Evolutionary conservation across 1,140 invertebrate species (phyloP), one percentile per base, ranked within the genome.

Genomic region (Heliconius congener): DNA sequence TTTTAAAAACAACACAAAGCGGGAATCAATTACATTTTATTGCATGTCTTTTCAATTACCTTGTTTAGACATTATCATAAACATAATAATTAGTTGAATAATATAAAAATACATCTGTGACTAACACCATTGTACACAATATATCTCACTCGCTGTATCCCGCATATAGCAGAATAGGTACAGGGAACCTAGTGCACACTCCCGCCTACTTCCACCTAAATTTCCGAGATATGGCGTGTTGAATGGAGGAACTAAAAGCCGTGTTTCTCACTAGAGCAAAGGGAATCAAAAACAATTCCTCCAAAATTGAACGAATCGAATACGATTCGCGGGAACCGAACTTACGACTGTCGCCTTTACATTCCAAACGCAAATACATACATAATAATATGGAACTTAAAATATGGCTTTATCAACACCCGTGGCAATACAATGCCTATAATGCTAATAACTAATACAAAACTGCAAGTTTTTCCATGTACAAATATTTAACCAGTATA

Each of bases 81-180:
- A 73, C 74, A 77, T 60, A 81, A 23, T 78, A 73, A 75, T 78
- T 76, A 78, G 8, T 79, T 79, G 60, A 30, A 66, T 78, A 81
- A 87, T 86, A 87, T 81, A 90, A 90, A 88, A 91, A 87, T 87
- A 88, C 83, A 85, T 87, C 76, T 83, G 75, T 85, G 88, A 87
- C 85, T 89, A 85, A 83, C 78, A 85, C 82, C 83, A 88, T 90
- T 90, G 86, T 90, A 91, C 88, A 88, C 79, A 84, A 66, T 79
- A 82, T 52, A 18, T 18, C 50, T 46, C 13, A 16, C 42, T 46
- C 4, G 18, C 18, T 52, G 18, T 52, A 52, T 52, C 18, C 18
- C 6, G 5, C 50, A 19, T 8, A 52, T 52, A 52, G 18, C 50
- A 52, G 50, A 19, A 46, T 46, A 46, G 16, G 18, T 16, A 52